Conservation (phyloP, 1,140 invertebrate genomes). For the Procambarus clarkii region DNA sequence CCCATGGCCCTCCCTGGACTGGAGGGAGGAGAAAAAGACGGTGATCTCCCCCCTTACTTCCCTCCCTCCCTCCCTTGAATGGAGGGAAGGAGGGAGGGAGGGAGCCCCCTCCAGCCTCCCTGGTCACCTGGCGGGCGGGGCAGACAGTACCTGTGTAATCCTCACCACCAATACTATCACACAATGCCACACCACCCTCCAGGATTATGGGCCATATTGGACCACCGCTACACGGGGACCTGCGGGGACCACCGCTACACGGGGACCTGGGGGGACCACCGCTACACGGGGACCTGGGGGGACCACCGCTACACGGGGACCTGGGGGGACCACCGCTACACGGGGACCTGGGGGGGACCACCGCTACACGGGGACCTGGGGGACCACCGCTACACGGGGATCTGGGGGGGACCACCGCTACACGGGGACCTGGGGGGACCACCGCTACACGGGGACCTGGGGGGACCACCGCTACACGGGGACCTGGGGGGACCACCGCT, state of each 20-base stretch:
- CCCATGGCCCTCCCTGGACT: no score
- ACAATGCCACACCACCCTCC: constrained; percentile 37
- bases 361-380: background rate
- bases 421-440: background rate
- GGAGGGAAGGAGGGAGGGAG: no score
- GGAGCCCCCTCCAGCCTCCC: background rate
- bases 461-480: background rate
- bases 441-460: background rate
- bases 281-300: no score
- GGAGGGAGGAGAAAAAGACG: no score
- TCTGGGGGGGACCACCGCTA: background rate
- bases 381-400: background rate
- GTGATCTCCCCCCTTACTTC: no score
- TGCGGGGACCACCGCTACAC: no score
- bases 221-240: background rate
- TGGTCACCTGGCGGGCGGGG: background rate
- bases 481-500: background rate
- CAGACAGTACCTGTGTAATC: constrained; percentile 46
- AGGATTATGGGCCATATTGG: constrained; percentile 16
- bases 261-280: no score
- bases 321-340: background rate
- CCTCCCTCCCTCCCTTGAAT: no score
- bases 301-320: background rate
- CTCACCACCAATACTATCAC: constrained; percentile 53
- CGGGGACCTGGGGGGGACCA: background rate